Base-by-base conservation (phyloP, 2,113 vertebrate genomes). In the Spea bombifrons region DNA sequence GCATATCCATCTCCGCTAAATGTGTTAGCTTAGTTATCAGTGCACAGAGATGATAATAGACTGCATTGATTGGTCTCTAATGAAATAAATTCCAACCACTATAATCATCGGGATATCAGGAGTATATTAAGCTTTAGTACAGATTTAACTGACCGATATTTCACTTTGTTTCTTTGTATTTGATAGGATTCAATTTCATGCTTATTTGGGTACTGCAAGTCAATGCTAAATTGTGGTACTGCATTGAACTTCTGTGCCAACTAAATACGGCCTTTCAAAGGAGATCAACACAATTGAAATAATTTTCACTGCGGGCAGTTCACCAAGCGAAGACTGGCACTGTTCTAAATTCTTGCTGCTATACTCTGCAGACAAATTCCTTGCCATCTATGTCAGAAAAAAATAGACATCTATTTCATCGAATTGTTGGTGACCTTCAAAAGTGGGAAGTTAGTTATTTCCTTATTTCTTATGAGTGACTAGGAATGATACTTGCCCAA, bases 171-270 rank as follows among this genome's bases (percentile, higher is more conserved):
- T 43, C n/a, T 43, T 73, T 1, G 4, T 13, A 0, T n/a, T 52
- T 9, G 81, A 68, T 78, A 63, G 81, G 83, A 84, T 84, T 69
- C 79, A 84, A 83, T 87, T 86, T 86, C 87, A 88, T 53, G 66
- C 78, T 81, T 4, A 5, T 83, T 80, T 65, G 82, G 83, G 78
- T 7, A 83, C 75, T 55, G 76, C 45, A 84, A 82, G 73, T 80
- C 83, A 84, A 84, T 80, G 69, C 76, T 63, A 0, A 8, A 70
- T 5, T 2, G 71, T 83, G 76, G 78, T 80, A 71, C 0, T 0
- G 81, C 82, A 50, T 0, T 0, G 63, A 80, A 76, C 71, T 64
- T 75, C 76, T 71, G 72, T 73, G 82, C 82, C 59, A 0, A 46
- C 73, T 81, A 52, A 81, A 82, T 0, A 7, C 57, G 70, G 75